Conservation (phyloP, 2,113 vertebrate species). For the Microcebus lehilahytsara region DNA sequence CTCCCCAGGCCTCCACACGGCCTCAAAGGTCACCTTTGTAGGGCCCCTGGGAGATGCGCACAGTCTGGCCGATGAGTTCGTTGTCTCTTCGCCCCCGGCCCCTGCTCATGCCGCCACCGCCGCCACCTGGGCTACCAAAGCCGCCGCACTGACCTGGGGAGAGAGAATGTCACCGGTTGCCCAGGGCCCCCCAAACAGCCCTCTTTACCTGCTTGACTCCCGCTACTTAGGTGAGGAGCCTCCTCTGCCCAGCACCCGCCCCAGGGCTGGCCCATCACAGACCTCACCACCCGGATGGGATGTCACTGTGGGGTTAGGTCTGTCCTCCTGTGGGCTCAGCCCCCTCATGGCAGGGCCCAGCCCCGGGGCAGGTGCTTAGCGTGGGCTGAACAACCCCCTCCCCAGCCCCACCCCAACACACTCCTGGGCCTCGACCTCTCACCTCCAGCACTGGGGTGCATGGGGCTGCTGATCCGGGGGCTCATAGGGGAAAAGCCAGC, state of each 20-base stretch:
- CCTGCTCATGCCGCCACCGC: conserved; percentile 88
- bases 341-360: neutral
- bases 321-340: neutral
- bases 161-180: neutral
- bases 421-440: conserved; percentile 33
- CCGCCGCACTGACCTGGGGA: conserved; percentile 86
- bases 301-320: neutral
- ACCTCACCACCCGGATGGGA: neutral
- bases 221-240: neutral
- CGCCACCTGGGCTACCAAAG: conserved; percentile 74
- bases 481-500: conserved; percentile 95
- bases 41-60: conserved; percentile 95
- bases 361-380: neutral
- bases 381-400: neutral
- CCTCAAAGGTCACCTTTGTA: conserved; percentile 89
- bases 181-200: neutral
- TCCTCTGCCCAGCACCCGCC: neutral
- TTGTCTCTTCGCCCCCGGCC: conserved; percentile 94
- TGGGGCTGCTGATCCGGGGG: conserved; percentile 95
- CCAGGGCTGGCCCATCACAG: neutral
- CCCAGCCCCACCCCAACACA: neutral
- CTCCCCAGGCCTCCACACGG: neutral
- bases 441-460: conserved; percentile 91
- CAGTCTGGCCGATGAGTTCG: conserved; percentile 96
- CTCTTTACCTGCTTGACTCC: neutral